These are phyloP conservation scores for Anas georgica DNA, from an alignment of 2,797 vertebrate genomes.

Conservation along the genomic window DNA sequence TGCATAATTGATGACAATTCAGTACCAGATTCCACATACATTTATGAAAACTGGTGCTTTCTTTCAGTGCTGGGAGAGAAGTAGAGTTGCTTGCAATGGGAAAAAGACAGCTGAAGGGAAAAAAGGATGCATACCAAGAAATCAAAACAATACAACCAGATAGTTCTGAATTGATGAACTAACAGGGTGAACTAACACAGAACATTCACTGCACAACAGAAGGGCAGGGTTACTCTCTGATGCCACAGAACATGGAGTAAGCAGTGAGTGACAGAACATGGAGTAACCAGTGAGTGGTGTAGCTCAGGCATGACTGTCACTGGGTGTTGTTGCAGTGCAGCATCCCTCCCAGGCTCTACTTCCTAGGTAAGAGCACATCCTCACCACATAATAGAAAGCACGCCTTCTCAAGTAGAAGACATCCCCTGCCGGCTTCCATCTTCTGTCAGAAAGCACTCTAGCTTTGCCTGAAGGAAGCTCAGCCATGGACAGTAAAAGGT, in stretches of 20 bases:
- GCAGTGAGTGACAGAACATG: neutral
- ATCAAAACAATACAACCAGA: neutral
- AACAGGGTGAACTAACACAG: neutral
- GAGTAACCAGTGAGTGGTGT: neutral
- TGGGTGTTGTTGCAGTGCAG: neutral
- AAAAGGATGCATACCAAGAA: neutral
- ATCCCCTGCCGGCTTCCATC: neutral
- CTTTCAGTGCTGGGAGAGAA: neutral
- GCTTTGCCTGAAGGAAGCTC: neutral
- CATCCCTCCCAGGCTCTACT: neutral
- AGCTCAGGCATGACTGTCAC: fast-evolving
- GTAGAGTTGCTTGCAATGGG: neutral
- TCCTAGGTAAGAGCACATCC: neutral
- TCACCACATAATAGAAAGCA: neutral
- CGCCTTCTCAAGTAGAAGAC: neutral
- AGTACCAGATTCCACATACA: neutral
- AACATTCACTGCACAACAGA: neutral
- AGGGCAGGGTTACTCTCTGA: neutral
- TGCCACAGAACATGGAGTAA: neutral
- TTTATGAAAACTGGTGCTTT: neutral
- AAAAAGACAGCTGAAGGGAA: neutral
- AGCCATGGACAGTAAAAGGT: neutral
- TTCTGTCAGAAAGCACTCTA: neutral
- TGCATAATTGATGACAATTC: neutral
- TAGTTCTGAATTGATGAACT: neutral